Conservation (phyloP, 2,797 vertebrate species). For the Poecilia gillii region DNA sequence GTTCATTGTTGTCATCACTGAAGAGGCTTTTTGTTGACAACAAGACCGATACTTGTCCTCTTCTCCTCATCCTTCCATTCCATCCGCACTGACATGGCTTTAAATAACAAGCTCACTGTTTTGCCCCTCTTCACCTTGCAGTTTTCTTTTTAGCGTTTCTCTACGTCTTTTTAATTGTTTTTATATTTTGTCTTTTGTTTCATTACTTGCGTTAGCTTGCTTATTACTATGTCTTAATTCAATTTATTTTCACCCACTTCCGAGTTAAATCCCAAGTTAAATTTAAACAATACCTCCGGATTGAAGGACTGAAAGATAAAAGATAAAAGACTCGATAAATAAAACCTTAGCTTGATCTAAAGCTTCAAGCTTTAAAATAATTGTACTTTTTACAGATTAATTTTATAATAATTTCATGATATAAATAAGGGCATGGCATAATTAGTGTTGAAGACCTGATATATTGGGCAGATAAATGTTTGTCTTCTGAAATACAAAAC, state of each 20-base stretch:
- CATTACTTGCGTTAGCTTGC: not conserved
- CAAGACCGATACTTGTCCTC: constrained; percentile 67
- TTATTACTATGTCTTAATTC: not conserved
- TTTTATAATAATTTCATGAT: too few relatives aligned
- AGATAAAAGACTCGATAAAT: not conserved
- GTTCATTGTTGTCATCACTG: constrained; percentile 71
- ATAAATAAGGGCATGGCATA: too few relatives aligned
- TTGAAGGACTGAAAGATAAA: not conserved
- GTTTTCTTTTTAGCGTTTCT: not conserved
- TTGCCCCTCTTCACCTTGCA: not conserved
- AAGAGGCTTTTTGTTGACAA: constrained; percentile 76
- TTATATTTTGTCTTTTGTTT: not conserved
- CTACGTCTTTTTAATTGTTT: not conserved
- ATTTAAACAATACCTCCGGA: not conserved
- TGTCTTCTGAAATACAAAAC: not conserved
- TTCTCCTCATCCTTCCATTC: constrained; percentile 57
- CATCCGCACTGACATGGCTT: constrained; percentile 63
- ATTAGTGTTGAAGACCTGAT: not conserved
- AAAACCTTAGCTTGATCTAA: not conserved
- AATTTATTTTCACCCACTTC: not conserved
- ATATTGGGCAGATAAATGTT: not conserved
- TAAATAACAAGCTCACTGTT: constrained; percentile 65
- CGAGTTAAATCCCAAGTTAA: not conserved
- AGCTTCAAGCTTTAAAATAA: too few relatives aligned
- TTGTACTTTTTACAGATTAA: too few relatives aligned